These are phyloP conservation scores for Melanotus villosus DNA, from an alignment of 2,888 invertebrate genomes.

Conservation along the genomic window DNA sequence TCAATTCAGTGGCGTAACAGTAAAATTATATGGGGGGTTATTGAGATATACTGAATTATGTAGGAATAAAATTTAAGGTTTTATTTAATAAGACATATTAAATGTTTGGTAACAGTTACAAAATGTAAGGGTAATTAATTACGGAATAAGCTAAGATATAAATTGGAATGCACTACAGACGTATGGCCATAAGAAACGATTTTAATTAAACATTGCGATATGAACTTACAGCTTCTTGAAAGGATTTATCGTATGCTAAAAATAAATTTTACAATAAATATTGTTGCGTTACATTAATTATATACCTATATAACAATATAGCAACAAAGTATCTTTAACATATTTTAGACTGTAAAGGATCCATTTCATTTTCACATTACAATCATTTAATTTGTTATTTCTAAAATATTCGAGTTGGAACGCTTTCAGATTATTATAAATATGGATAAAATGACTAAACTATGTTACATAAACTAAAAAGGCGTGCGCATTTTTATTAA, in stretches of 20 bases:
- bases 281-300: constrained; percentile 47
- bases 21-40: too few species aligned
- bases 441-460: too few species aligned
- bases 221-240: constrained; percentile 53
- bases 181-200: constrained; percentile 11
- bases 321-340: constrained; percentile 64
- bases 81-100: constrained; percentile 57
- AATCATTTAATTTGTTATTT: too few species aligned
- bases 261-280: constrained; percentile 52
- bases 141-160: constrained; percentile 54
- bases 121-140: constrained; percentile 51
- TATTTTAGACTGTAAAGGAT: constrained; percentile 50
- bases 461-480: too few species aligned
- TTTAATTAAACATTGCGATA: constrained; percentile 53
- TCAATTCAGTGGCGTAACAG: too few species aligned
- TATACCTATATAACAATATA: constrained; percentile 65
- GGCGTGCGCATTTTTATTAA: too few species aligned
- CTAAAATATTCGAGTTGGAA: too few species aligned
- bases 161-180: constrained; percentile 39
- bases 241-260: constrained; percentile 44
- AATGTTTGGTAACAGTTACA: constrained; percentile 57
- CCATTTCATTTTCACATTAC: constrained; percentile 39
- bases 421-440: too few species aligned
- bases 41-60: not conserved
- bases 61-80: constrained; percentile 52